These are phyloP conservation scores for Tortricodes alternella DNA, from an alignment of 2,888 invertebrate genomes.

Conservation along the genomic window DNA sequence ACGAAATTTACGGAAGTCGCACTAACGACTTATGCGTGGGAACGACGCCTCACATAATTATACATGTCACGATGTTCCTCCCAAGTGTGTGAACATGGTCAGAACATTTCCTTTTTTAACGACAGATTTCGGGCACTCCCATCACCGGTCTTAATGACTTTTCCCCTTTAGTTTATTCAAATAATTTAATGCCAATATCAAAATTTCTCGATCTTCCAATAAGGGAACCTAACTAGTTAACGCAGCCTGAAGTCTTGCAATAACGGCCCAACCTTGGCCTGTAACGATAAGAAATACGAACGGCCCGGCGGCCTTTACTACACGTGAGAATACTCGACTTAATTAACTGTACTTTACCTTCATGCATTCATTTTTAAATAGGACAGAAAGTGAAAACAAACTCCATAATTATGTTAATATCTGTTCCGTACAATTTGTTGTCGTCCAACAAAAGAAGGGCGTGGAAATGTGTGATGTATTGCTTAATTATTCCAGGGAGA, in stretches of 20 bases:
- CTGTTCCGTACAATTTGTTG: conserved; percentile 42
- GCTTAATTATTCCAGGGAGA: conserved; percentile 48
- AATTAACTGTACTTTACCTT: conserved; percentile 31
- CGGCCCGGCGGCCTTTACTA: conserved; percentile 2
- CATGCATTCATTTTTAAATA: conserved; percentile 25
- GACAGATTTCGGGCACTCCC: conserved; percentile 43
- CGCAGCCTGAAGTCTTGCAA: background rate
- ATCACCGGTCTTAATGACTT: conserved; percentile 40
- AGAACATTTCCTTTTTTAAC: conserved; percentile 37
- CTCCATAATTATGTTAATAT: conserved; percentile 66
- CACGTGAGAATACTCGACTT: conserved; percentile 31
- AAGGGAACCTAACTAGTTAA: conserved; percentile 1
- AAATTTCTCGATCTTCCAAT: conserved; percentile 7
- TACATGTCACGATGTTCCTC: conserved; percentile 45
- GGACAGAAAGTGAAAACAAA: conserved; percentile 31
- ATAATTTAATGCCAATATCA: background rate
- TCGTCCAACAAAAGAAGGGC: conserved; percentile 47
- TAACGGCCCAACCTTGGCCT: conserved; percentile 24
- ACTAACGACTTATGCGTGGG: conserved; percentile 60
- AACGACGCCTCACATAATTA: conserved; percentile 49
- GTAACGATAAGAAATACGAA: conserved; percentile 9
- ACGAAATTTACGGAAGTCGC: conserved; percentile 54
- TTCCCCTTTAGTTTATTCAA: background rate
- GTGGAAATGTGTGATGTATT: conserved; percentile 54
- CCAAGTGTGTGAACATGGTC: conserved; percentile 32